Base-by-base conservation (phyloP, 2,888 invertebrate species). In the Erannis defoliaria region DNA sequence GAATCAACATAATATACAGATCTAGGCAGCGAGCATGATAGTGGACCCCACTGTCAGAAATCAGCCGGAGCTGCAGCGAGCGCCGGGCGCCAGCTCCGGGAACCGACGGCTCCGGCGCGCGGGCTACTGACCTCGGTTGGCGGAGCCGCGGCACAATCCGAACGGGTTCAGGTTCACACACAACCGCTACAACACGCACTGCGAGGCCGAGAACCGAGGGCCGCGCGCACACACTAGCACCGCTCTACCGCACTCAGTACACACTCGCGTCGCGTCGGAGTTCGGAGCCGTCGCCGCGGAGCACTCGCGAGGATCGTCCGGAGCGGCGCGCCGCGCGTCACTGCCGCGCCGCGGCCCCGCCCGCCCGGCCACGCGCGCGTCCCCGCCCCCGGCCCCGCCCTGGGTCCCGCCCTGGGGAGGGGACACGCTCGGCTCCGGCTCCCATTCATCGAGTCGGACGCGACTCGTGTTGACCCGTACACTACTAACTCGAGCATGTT, bases 251-350 rank as follows among this genome's bases (percentile, higher is more conserved):
- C n/a, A n/a, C n/a, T n/a, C n/a, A n/a, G n/a, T n/a, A n/a, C n/a
- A n/a, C n/a, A n/a, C n/a, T n/a, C n/a, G n/a, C n/a, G n/a, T n/a
- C n/a, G 66, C 66, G 65, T 53, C 40, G 50, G 29, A 2, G 18
- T 5, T 4, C 21, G 21, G 42, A 0, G 42, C 45, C 62, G 67
- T 63, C 18, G 66, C 64, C 66, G 60, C 45, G 45, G 45, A 43
- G 35, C 2, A 1, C 18, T 26, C 49, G 53, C 54, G 51, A 64
- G 58, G 71, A 71, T 72, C 81, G 74, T 70, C 63, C 73, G 62
- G 60, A 58, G 65, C 81, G 80, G 78, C 84, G 82, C 77, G 81
- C 78, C 76, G 81, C 82, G 80, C 82, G 77, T 62, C 72, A 85
- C 86, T 84, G 84, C 56, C 33, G 19, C 46, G 21, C 53, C 19